These are phyloP conservation scores for Schizopygopsis pylzovi DNA, from an alignment of 2,797 vertebrate genomes.

Conservation along the genomic window DNA sequence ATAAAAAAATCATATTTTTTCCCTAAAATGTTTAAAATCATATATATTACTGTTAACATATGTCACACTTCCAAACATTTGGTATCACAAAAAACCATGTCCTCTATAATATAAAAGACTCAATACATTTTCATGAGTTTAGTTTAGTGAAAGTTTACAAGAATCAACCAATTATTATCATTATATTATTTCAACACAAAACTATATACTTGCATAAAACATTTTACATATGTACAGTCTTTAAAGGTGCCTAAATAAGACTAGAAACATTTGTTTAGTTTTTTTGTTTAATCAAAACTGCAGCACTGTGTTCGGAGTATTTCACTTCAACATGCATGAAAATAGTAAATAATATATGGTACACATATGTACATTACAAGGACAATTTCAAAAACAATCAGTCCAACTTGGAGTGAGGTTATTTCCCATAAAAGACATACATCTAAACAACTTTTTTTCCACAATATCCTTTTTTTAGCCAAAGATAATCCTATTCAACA, in stretches of 20 bases:
- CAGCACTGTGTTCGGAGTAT: constrained; percentile 83
- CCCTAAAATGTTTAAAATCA: not conserved
- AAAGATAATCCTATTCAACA: constrained; percentile 1
- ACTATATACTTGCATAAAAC: not conserved
- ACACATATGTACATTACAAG: constrained; percentile 84
- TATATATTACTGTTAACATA: not conserved
- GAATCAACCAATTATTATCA: not conserved
- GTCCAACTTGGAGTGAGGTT: constrained; percentile 78
- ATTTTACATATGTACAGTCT: not conserved
- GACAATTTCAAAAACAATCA: constrained; percentile 73
- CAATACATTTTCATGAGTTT: not conserved
- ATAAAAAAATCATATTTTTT: too few relatives aligned
- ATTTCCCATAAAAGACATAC: constrained; percentile 51
- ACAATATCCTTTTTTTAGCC: constrained; percentile 24
- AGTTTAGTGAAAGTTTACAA: not conserved
- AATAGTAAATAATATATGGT: constrained; percentile 85
- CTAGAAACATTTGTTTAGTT: constrained; percentile 65
- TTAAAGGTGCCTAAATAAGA: not conserved
- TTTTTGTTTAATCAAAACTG: constrained; percentile 84
- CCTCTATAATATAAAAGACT: not conserved
- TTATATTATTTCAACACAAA: not conserved
- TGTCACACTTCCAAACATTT: not conserved
- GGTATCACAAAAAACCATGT: not conserved
- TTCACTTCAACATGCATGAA: constrained; percentile 86
- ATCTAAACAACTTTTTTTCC: constrained; percentile 34